phyloP scores from a whole-genome alignment of 1,140 invertebrate species.

The Platyscapa corneri region DNA sequence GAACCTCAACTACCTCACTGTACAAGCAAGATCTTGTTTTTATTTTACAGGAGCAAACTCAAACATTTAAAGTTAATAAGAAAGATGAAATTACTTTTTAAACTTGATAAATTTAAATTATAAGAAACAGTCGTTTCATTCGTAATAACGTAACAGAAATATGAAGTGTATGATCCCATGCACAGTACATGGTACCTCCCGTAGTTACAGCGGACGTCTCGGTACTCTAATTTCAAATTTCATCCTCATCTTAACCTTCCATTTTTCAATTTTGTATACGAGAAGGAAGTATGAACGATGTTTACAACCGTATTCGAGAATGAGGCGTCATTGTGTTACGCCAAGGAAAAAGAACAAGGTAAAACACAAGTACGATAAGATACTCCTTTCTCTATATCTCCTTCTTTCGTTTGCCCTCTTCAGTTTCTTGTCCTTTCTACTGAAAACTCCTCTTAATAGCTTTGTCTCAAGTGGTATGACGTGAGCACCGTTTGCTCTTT shows the following conservation, averaged over 20 bases:
- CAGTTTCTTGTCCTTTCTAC: conserved; percentile 2
- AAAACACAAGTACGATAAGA: conserved; percentile 19
- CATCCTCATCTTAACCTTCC: conserved; percentile 21
- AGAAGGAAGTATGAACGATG: background rate
- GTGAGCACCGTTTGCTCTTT: conserved; percentile 39
- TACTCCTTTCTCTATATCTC: background rate
- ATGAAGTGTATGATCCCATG: background rate
- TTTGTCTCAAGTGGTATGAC: conserved; percentile 33
- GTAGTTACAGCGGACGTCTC: background rate
- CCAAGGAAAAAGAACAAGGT: background rate
- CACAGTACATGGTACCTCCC: background rate
- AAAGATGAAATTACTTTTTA: background rate
- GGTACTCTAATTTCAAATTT: conserved; percentile 35
- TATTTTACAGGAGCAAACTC: background rate
- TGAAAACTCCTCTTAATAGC: conserved; percentile 17
- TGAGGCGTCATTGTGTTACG: background rate
- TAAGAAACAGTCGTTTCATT: background rate
- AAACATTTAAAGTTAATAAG: background rate
- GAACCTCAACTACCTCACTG: background rate
- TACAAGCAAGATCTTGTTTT: background rate
- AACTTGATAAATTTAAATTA: background rate
- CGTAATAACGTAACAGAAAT: background rate
- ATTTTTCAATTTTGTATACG: conserved; percentile 36
- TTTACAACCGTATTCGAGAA: background rate
- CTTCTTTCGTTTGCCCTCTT: background rate